Percentiles rank a stretch among this genome's conserved stretches.
Conservation (phyloP, 2,888 invertebrate genomes). For the Ectemnius continuus region DNA sequence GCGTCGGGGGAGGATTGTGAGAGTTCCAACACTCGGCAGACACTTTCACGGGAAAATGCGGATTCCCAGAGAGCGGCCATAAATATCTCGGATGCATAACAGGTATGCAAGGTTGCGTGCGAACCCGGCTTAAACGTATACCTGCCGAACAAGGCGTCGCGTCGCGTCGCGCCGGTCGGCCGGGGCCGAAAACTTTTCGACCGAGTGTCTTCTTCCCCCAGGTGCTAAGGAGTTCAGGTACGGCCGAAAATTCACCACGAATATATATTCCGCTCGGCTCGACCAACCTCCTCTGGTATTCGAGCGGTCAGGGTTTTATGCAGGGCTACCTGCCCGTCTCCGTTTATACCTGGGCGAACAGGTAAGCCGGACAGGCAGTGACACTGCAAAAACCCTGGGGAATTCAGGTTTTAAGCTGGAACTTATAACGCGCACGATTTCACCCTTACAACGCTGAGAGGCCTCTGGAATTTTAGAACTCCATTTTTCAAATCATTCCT, state of each 20-base stretch:
- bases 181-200: too few species aligned
- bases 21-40: too few species aligned
- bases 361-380: slow-evolving; percentile 41
- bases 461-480: background rate
- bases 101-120: too few species aligned
- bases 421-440: slow-evolving; percentile 3
- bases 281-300: slow-evolving; percentile 32
- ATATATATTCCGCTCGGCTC: slow-evolving; percentile 32
- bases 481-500: too few species aligned
- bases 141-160: too few species aligned
- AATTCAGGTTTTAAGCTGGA: background rate
- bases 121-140: too few species aligned
- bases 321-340: slow-evolving; percentile 10
- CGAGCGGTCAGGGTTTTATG: slow-evolving; percentile 37
- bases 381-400: slow-evolving; percentile 27
- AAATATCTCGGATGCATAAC: too few species aligned
- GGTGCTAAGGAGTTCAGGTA: slow-evolving; percentile 11
- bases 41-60: too few species aligned
- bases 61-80: too few species aligned
- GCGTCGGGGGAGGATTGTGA: too few species aligned
- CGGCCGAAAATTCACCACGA: slow-evolving; percentile 15
- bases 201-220: background rate
- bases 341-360: slow-evolving; percentile 44
- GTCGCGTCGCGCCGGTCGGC: too few species aligned
- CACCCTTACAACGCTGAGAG: background rate